Evolutionary conservation across 2,113 vertebrate genomes (phyloP).

Genomic region (Mustelus asterias): DNA sequence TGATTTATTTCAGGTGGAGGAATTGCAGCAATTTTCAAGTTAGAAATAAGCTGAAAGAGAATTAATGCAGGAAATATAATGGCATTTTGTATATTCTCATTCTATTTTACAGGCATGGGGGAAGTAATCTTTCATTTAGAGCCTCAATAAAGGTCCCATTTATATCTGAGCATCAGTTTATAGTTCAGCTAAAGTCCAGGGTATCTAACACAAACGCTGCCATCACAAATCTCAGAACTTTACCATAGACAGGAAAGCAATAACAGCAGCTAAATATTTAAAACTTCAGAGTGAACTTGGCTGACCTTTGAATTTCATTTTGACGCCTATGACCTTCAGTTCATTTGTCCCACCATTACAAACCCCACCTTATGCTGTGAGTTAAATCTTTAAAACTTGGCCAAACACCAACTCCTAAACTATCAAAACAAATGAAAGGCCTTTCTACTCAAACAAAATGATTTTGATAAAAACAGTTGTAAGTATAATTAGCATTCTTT

Average conservation of each 20-base stretch:
- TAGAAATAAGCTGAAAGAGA: not conserved
- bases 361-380: not conserved
- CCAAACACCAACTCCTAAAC: not conserved
- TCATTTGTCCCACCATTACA: not conserved
- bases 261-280: not conserved
- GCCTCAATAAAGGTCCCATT: not conserved
- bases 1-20: not conserved
- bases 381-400: not conserved
- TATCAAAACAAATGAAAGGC: conserved; percentile 10
- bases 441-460: not conserved
- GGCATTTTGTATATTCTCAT: not conserved
- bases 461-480: not conserved
- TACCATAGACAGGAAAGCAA: not conserved
- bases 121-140: not conserved
- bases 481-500: not conserved
- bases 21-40: not conserved
- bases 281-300: not conserved
- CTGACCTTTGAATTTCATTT: not conserved
- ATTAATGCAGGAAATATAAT: not conserved
- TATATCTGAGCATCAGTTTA: not conserved
- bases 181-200: not conserved
- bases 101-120: not conserved
- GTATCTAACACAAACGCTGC: not conserved
- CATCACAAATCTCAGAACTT: not conserved
- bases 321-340: not conserved